These are phyloP conservation scores for Ichneumon xanthorius DNA, from an alignment of 2,888 invertebrate genomes.

Conservation along the genomic window DNA sequence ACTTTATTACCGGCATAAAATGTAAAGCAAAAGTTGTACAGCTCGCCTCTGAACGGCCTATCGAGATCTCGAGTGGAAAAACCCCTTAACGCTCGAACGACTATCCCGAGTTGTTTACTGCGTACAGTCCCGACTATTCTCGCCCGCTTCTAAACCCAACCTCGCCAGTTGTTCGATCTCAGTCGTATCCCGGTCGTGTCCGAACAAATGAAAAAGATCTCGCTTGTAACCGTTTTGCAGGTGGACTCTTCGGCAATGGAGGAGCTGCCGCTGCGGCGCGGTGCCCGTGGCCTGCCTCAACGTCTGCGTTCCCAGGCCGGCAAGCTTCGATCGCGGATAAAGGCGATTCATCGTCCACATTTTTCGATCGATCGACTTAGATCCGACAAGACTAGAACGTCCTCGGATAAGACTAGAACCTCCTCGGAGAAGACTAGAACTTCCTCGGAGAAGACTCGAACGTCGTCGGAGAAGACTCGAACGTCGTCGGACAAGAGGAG, in stretches of 20 bases:
- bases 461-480: slow-evolving; percentile 59
- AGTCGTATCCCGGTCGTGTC: not conserved
- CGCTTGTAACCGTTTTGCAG: slow-evolving; percentile 68
- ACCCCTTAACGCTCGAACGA: slow-evolving; percentile 14
- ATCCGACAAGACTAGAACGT: slow-evolving; percentile 78
- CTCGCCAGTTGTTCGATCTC: not conserved
- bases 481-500: slow-evolving; percentile 64
- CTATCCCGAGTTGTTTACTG: slow-evolving; percentile 25
- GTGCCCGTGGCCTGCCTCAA: slow-evolving; percentile 83
- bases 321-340: slow-evolving; percentile 89
- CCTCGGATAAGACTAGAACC: slow-evolving; percentile 58
- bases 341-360: slow-evolving; percentile 87
- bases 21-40: not conserved
- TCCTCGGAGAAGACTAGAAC: slow-evolving; percentile 63
- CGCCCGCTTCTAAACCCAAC: slow-evolving; percentile 6
- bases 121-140: slow-evolving; percentile 23
- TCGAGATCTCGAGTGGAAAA: slow-evolving; percentile 29
- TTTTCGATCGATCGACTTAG: slow-evolving; percentile 82
- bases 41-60: not conserved
- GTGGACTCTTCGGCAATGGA: slow-evolving; percentile 89
- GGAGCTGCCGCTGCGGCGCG: slow-evolving; percentile 82
- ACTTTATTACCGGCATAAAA: not conserved
- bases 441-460: slow-evolving; percentile 56
- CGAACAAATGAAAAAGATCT: not conserved
- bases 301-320: slow-evolving; percentile 90